These are phyloP conservation scores for Aromia moschata DNA, from an alignment of 2,888 invertebrate species.

Conservation along the genomic window DNA sequence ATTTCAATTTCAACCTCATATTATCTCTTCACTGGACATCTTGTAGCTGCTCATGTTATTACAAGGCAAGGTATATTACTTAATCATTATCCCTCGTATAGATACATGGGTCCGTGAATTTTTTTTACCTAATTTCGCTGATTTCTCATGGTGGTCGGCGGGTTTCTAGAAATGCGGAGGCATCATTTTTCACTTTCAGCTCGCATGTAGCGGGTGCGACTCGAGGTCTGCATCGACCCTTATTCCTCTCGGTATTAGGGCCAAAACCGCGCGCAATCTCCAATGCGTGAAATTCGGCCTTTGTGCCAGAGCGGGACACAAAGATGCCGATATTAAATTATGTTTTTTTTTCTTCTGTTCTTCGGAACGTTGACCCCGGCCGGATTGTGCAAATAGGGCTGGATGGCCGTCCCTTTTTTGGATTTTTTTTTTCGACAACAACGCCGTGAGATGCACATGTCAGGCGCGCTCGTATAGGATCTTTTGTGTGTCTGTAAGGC, in stretches of 20 bases:
- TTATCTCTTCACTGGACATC: too few relatives aligned
- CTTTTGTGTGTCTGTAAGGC: constrained; percentile 36
- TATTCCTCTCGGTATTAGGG: constrained; percentile 26
- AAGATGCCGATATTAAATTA: constrained; percentile 53
- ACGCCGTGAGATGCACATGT: constrained; percentile 47
- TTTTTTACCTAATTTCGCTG: constrained; percentile 25
- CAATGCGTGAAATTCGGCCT: constrained; percentile 51
- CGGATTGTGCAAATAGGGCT: constrained; percentile 40
- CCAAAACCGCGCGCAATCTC: constrained; percentile 14
- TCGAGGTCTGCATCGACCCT: constrained; percentile 29
- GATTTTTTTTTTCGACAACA: constrained; percentile 32
- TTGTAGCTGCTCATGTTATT: too few relatives aligned
- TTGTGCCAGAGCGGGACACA: constrained; percentile 51
- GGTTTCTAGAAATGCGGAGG: constrained; percentile 46
- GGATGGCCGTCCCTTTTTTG: constrained; percentile 41
- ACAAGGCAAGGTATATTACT: too few relatives aligned
- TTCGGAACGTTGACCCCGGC: constrained; percentile 33
- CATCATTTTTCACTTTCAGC: constrained; percentile 55
- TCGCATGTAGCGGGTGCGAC: constrained; percentile 47
- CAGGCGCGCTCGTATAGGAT: constrained; percentile 36
- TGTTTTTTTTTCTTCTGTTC: constrained; percentile 43
- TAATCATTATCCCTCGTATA: too few relatives aligned
- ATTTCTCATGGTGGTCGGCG: constrained; percentile 31
- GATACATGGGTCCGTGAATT: constrained; percentile 31
- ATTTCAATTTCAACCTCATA: too few relatives aligned